phyloP scores from a whole-genome alignment of 2,888 invertebrate genomes.

The Drosophila gaucha region DNA sequence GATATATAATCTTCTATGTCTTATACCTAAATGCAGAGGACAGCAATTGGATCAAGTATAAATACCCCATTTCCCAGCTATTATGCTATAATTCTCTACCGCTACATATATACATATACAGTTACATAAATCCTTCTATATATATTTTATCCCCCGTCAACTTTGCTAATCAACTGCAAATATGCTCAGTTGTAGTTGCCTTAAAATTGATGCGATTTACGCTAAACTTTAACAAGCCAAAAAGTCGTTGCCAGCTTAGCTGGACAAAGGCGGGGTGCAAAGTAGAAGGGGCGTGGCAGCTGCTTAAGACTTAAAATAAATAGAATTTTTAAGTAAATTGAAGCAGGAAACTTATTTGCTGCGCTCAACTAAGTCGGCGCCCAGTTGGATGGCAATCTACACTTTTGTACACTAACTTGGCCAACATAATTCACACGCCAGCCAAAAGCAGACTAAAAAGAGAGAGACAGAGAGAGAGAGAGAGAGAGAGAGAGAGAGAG shows the following conservation, averaged over 20 bases:
- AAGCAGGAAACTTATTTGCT: slow-evolving; percentile 65
- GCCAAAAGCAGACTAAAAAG: slow-evolving; percentile 1
- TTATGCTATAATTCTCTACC: too few relatives aligned
- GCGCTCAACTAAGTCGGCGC: slow-evolving; percentile 19
- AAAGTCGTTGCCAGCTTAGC: slow-evolving; percentile 6
- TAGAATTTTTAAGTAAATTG: slow-evolving; percentile 78
- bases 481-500: not conserved
- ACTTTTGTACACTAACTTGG: slow-evolving; percentile 71
- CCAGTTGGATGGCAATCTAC: slow-evolving; percentile 51
- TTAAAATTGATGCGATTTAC: slow-evolving; percentile 38
- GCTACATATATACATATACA: not conserved
- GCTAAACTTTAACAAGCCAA: slow-evolving; percentile 7
- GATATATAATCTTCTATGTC: too few relatives aligned
- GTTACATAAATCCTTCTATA: not conserved
- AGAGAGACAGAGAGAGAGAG: not conserved
- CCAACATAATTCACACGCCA: slow-evolving; percentile 66
- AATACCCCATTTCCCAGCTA: too few relatives aligned
- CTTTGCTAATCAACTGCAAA: slow-evolving; percentile 55
- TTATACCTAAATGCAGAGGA: too few relatives aligned
- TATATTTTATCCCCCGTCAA: slow-evolving; percentile 12
- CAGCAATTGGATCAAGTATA: too few relatives aligned
- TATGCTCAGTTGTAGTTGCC: slow-evolving; percentile 25
- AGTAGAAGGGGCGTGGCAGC: slow-evolving; percentile 3
- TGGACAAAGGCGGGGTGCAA: not conserved
- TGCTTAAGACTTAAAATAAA: slow-evolving; percentile 70